Evolutionary conservation across 2,113 vertebrate genomes (phyloP), one percentile per base, ranked within the genome.

Genomic region (Rhabdornis inornatus): DNA sequence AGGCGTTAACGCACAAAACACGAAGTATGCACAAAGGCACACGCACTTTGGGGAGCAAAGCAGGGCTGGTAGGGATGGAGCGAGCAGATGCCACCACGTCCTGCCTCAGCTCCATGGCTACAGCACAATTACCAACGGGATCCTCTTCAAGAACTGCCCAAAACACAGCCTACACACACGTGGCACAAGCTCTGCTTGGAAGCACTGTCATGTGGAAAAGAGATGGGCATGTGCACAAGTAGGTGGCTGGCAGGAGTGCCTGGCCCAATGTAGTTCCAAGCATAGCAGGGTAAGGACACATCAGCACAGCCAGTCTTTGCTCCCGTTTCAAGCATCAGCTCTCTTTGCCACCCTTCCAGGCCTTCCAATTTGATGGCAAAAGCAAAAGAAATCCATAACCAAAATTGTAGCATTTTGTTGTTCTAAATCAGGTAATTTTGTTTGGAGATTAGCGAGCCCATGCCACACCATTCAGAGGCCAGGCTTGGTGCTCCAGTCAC

Each of bases 231-330:
- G 4, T 20, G 13, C 37, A 23, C 0, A 1, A n/a, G 24, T 1
- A 40, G 61, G 57, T 4, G 42, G 33, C 6, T 30, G 49, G 20
- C 39, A 83, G 37, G 66, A 76, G 50, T 3, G 28, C 25, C 4
- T 25, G 15, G 20, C 19, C 5, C 68, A 63, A 4, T 1, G 3
- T 0, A 57, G 44, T 10, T 31, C 52, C 24, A 50, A 21, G 47
- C 33, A 33, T 9, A 3, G 19, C 0, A 0, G 31, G 12, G 33
- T n/a, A 10, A 81, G 47, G 59, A 86, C 1, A 4, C 22, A 31
- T 17, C 45, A 72, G 47, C 27, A 76, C 19, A 57, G 5, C 27
- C 2, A 2, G 6, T n/a, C 25, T 81, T 33, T 31, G 39, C 13
- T 89, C 24, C 52, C 5, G 2, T 0, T 33, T 37, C 50, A 28